phyloP scores from a whole-genome alignment of 2,888 invertebrate species.

The Reticulitermes lucifugus region DNA sequence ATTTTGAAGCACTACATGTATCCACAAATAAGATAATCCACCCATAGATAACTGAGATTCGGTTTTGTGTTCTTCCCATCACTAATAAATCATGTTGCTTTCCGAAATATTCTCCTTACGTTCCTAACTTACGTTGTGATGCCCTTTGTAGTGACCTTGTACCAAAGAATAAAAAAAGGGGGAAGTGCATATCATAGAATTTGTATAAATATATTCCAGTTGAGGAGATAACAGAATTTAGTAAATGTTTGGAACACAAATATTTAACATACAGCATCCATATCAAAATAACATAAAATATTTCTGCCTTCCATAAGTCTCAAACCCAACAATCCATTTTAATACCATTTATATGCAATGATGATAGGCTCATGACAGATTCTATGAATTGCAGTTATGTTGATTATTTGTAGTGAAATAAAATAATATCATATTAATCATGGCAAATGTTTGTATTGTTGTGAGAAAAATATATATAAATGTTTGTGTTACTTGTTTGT shows the following conservation, averaged over 20 bases:
- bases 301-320: neutral
- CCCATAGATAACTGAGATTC: no score
- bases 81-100: no score
- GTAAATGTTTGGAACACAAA: slow-evolving; percentile 1
- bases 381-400: neutral
- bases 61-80: neutral
- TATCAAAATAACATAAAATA: neutral
- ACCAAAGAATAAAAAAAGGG: neutral
- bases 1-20: no score
- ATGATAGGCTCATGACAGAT: neutral
- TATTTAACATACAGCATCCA: neutral
- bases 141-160: neutral
- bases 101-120: neutral
- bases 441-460: neutral
- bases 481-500: neutral
- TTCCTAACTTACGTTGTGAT: neutral
- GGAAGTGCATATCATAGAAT: slow-evolving; percentile 5
- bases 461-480: neutral
- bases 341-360: neutral
- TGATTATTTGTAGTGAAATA: neutral
- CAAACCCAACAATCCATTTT: neutral
- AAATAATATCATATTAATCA: neutral
- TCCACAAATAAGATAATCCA: no score
- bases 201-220: slow-evolving; percentile 7
- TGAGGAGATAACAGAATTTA: neutral